Percentiles rank a stretch among this genome's conserved stretches.
Evolutionary conservation across 2,888 invertebrate species (phyloP).

Genomic region (Theodoxus fluviatilis): DNA sequence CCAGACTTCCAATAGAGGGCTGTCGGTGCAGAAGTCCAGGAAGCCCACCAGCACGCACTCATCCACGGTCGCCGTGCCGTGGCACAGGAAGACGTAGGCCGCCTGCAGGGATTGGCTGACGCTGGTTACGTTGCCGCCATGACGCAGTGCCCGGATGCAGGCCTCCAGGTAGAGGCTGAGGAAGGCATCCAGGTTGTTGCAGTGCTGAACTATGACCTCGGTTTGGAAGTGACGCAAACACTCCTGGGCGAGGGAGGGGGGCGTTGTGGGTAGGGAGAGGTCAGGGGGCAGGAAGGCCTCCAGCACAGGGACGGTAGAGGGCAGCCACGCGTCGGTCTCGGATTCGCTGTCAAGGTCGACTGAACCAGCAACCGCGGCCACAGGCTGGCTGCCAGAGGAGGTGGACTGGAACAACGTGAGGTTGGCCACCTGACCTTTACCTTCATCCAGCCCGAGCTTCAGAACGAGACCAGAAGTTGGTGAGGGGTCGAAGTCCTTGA

Average conservation of each 20-base stretch:
- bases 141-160: conserved; percentile 39
- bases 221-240: conserved; percentile 19
- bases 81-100: conserved; percentile 42
- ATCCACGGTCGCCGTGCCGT: conserved; percentile 35
- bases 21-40: conserved; percentile 41
- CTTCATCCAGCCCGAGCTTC: conserved; percentile 41
- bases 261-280: conserved; percentile 1
- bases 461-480: conserved; percentile 32
- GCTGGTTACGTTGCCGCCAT: conserved; percentile 30
- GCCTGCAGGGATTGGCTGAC: conserved; percentile 30
- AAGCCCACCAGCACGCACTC: conserved; percentile 42
- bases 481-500: conserved; percentile 31
- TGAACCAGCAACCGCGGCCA: too few relatives aligned
- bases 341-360: background rate
- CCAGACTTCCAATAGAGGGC: background rate
- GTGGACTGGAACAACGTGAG: too few relatives aligned
- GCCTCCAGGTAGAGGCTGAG: conserved; percentile 41
- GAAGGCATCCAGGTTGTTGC: conserved; percentile 27
- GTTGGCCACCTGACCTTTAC: too few relatives aligned
- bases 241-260: background rate
- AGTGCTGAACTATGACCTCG: conserved; percentile 16
- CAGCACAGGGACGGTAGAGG: conserved; percentile 30
- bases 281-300: conserved; percentile 16
- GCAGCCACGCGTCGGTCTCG: conserved; percentile 28
- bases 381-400: too few relatives aligned